phyloP scores from a whole-genome alignment of 2,113 vertebrate species.

The Acanthisitta chloris region DNA sequence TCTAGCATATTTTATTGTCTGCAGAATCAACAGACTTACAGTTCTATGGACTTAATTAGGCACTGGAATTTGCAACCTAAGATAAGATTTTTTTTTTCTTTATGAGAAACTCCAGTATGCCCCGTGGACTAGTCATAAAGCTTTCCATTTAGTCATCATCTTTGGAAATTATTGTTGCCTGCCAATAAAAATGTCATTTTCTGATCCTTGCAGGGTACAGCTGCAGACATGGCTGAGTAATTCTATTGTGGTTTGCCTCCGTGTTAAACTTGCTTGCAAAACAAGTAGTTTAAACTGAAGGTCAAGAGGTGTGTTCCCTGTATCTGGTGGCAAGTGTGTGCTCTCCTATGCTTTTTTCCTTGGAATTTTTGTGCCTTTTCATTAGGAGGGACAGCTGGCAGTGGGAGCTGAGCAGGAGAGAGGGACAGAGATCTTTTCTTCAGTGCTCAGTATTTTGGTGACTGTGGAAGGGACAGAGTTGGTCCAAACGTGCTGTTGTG shows the following conservation, averaged over 20 bases:
- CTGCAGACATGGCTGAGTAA: neutral
- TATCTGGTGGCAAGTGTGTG: neutral
- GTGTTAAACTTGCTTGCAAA: neutral
- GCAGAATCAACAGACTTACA: neutral
- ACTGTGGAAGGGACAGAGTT: neutral
- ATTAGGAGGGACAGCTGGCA: neutral
- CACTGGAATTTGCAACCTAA: conserved; percentile 54
- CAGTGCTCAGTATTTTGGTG: neutral
- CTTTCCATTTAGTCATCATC: conserved; percentile 37
- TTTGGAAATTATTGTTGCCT: conserved; percentile 20
- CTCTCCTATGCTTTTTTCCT: neutral
- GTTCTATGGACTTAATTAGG: conserved; percentile 24
- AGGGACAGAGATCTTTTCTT: neutral
- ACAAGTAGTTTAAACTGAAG: neutral
- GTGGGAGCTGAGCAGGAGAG: neutral
- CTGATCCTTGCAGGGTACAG: neutral
- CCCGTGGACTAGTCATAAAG: neutral
- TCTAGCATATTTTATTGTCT: neutral
- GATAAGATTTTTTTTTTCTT: conserved; percentile 31
- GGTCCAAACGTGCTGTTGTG: neutral
- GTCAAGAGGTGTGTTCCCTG: neutral
- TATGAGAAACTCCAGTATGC: conserved; percentile 6
- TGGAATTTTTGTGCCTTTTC: neutral
- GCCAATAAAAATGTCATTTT: conserved; percentile 36
- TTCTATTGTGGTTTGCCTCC: neutral